Conservation (phyloP, 2,888 invertebrate species). For the Eristalis pertinax region DNA sequence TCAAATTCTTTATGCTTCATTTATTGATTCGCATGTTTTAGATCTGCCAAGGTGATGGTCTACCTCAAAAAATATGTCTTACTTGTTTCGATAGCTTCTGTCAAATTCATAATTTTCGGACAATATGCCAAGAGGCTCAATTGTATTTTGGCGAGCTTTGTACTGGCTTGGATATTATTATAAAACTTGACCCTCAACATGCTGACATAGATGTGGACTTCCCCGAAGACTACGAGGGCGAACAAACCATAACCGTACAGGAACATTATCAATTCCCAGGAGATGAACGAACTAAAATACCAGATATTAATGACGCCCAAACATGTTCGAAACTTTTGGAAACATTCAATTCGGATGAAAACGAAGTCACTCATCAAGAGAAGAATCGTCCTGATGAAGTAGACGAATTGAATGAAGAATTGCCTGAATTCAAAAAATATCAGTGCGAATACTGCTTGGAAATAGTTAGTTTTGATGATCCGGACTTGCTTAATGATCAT, state of each 20-base stretch:
- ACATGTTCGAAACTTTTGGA: conserved; percentile 1
- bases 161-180: conserved; percentile 59
- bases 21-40: not conserved
- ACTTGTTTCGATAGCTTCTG: conserved; percentile 67
- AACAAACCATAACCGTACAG: conserved; percentile 56
- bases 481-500: conserved; percentile 46
- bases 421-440: conserved; percentile 44
- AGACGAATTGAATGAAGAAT: conserved; percentile 22
- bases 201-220: conserved; percentile 26
- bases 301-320: not conserved
- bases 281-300: not conserved
- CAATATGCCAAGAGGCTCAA: conserved; percentile 61
- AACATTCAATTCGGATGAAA: not conserved
- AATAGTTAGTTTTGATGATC: conserved; percentile 51
- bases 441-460: conserved; percentile 61
- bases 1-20: not conserved
- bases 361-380: not conserved
- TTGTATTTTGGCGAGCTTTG: conserved; percentile 54
- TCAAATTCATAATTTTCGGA: conserved; percentile 61
- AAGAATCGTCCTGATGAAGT: not conserved
- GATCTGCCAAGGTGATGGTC: conserved; percentile 50
- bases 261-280: conserved; percentile 59
- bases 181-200: conserved; percentile 43
- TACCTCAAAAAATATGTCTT: conserved; percentile 59
- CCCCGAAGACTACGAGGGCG: conserved; percentile 49